Base-by-base conservation (phyloP, 2,113 vertebrate species). In the Nesospiza acunhae region DNA sequence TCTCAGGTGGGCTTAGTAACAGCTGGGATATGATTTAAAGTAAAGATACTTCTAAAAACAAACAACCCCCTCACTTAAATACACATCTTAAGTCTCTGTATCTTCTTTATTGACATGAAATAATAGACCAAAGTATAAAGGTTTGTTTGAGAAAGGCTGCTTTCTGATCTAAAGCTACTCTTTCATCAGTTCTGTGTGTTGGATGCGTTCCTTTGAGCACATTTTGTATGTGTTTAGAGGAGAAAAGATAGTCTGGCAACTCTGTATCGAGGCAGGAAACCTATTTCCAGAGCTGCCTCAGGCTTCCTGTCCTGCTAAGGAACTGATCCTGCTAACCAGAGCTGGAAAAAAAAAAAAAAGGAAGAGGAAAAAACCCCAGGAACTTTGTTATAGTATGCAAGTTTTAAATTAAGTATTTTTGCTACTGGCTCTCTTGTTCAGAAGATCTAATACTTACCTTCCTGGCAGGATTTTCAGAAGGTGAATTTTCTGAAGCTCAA, bases 211-310 rank as follows among this genome's bases (percentile, higher is more conserved):
- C n/a, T 93, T 50, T 64, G 39, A 73, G 67, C n/a, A 4, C 5
- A 7, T 84, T 89, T 89, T 33, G 2, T 91, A 6, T 85, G 41
- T 21, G 10, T 69, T 91, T 86, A 62, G 85, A 73, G 55, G 67
- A 87, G 82, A 83, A 55, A 77, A 92, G 67, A 56, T 67, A 63
- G 47, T 85, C 74, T 94, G 80, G 75, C 75, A 90, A 52, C 75
- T 95, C 27, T 56, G 8, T 92, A 94, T 87, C 55, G 2, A 74
- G 82, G 79, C 95, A 94, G 90, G 92, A 97, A 88, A 55, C 70
- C 79, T 96, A 70, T 86, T 97, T 96, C 70, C 90, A 90, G 87
- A 79, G 64, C 76, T 93, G 42, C 74, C 39, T 27, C 62, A 81
- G 88, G 63, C 77, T 97, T 96, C 89, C 94, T 94, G 76, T 93